These are phyloP conservation scores for Chitala chitala DNA, from an alignment of 2,113 vertebrate species.

Conservation along the genomic window DNA sequence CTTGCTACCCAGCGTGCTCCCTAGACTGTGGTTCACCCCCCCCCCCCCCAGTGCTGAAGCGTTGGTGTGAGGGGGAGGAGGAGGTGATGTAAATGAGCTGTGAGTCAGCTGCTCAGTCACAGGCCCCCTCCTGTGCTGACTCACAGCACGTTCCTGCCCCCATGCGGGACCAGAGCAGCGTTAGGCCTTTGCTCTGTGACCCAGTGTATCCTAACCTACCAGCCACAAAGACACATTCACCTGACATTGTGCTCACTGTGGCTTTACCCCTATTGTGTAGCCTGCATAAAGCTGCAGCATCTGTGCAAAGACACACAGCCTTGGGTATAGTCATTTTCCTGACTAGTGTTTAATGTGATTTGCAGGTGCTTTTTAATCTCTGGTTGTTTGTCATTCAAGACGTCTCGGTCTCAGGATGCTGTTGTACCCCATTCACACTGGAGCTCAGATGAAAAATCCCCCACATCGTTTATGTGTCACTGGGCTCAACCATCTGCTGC, in stretches of 20 bases:
- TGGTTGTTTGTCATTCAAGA: not conserved
- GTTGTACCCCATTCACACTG: not conserved
- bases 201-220: not conserved
- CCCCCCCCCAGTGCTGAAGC: not conserved
- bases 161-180: not conserved
- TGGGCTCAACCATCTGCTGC: too few species aligned
- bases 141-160: not conserved
- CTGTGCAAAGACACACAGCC: too few species aligned
- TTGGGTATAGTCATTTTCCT: not conserved
- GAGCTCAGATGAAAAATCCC: not conserved
- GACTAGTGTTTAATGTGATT: not conserved
- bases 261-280: too few species aligned
- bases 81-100: not conserved
- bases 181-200: not conserved
- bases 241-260: too few species aligned
- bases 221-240: too few species aligned
- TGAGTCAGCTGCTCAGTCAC: conserved; percentile 13
- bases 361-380: not conserved
- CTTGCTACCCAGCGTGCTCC: not conserved
- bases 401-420: not conserved
- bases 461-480: not conserved
- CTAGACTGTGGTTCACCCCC: not conserved
- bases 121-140: not conserved
- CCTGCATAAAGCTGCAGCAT: too few species aligned
- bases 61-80: not conserved